Evolutionary conservation across 1,140 invertebrate species (phyloP).

Genomic region (Zaprionus tsacasi): DNA sequence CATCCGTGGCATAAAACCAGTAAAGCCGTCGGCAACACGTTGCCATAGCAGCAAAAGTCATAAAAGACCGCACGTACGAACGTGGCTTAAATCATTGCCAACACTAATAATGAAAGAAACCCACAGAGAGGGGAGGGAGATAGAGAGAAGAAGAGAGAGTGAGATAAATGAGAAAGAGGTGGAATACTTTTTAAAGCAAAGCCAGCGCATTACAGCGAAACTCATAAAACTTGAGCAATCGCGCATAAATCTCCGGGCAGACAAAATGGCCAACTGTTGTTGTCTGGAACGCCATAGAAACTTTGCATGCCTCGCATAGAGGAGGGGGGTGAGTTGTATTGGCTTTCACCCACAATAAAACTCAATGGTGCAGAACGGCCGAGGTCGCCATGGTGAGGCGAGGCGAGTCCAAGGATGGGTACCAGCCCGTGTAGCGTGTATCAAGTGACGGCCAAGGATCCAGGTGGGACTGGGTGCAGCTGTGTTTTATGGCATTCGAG

Average conservation of each 20-base stretch:
- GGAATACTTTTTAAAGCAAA: conserved; percentile 40
- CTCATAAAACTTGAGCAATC: conserved; percentile 61
- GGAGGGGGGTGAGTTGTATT: conserved; percentile 7
- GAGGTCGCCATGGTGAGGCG: background rate
- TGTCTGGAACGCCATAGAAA: conserved; percentile 14
- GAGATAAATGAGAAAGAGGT: background rate
- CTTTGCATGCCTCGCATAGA: conserved; percentile 22
- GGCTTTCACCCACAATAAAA: conserved; percentile 40
- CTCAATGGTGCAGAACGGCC: conserved; percentile 29
- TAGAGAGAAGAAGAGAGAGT: background rate
- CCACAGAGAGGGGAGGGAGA: too few species aligned
- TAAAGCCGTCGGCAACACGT: conserved; percentile 25
- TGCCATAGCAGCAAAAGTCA: conserved; percentile 33
- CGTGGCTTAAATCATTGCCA: conserved; percentile 42
- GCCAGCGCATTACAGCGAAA: conserved; percentile 30
- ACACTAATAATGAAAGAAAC: conserved; percentile 39
- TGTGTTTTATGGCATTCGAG: conserved; percentile 18
- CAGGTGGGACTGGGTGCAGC: background rate
- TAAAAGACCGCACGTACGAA: conserved; percentile 40
- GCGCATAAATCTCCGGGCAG: conserved; percentile 57
- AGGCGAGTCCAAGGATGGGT: background rate
- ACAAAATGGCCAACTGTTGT: conserved; percentile 63
- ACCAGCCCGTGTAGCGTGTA: conserved; percentile 11
- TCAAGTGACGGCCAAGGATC: conserved; percentile 12
- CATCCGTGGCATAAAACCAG: conserved; percentile 16